A percentile compares a stretch with the other conserved stretches of the same genome.
Evolutionary conservation across 2,797 vertebrate species (phyloP).

Genomic region (Etheostoma perlongum): DNA sequence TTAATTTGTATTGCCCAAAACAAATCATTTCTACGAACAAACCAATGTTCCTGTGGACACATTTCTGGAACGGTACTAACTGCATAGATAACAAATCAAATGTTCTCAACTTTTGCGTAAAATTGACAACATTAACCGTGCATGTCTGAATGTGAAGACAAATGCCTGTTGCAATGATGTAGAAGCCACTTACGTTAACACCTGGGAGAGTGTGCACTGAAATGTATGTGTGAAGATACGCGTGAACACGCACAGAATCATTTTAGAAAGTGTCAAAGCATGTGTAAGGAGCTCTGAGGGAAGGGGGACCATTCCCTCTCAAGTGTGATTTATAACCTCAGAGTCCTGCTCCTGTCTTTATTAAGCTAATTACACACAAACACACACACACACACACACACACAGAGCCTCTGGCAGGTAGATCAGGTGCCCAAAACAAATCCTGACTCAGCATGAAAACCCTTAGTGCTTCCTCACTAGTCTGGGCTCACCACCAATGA

Average conservation of each 20-base stretch:
- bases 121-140: not conserved
- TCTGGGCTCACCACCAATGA: conserved; percentile 48
- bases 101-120: too few species aligned
- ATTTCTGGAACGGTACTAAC: too few species aligned
- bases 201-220: conserved; percentile 11
- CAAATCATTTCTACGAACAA: too few species aligned
- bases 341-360: conserved; percentile 61
- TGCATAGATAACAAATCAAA: too few species aligned
- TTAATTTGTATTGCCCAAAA: too few species aligned
- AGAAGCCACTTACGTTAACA: not conserved
- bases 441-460: conserved; percentile 70
- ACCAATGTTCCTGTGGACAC: too few species aligned
- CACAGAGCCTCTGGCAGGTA: conserved; percentile 55
- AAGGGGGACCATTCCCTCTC: conserved; percentile 41
- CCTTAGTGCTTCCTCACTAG: conserved; percentile 37
- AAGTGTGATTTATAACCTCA: conserved; percentile 72
- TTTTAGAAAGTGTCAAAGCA: conserved; percentile 38
- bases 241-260: conserved; percentile 28
- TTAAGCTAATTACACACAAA: conserved; percentile 68
- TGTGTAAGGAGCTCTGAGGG: conserved; percentile 38
- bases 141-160: not conserved
- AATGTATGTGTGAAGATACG: not conserved
- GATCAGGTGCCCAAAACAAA: conserved; percentile 41
- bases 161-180: not conserved
- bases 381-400: conserved; percentile 21